Evolutionary conservation across 1,140 invertebrate genomes (phyloP).

Genomic region (Aphaenogaster floridana): DNA sequence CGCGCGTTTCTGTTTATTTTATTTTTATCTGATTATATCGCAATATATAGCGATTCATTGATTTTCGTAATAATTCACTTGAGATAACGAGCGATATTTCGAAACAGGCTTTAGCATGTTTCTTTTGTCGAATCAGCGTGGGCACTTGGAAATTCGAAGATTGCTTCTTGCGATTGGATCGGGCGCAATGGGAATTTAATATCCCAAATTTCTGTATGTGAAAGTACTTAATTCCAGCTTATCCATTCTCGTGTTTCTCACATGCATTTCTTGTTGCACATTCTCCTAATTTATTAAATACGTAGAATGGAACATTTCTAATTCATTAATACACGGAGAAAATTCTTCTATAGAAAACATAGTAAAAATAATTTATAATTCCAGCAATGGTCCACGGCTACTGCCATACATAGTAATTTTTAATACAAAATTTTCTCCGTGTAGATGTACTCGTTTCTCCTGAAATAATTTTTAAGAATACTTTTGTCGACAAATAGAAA

Average conservation of each 20-base stretch:
- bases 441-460: no score
- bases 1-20: not conserved
- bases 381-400: no score
- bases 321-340: not conserved
- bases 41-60: not conserved
- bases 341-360: not conserved
- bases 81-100: constrained; percentile 9
- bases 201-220: constrained; percentile 43
- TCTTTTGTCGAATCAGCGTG: constrained; percentile 33
- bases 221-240: not conserved
- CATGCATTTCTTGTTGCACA: not conserved
- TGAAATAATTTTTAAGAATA: constrained; percentile 14
- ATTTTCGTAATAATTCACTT: constrained; percentile 8
- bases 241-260: not conserved
- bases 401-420: no score
- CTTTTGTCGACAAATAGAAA: not conserved
- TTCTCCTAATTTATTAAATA: constrained; percentile 4
- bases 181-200: constrained; percentile 75
- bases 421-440: no score
- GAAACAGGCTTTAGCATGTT: not conserved
- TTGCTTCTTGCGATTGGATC: constrained; percentile 80
- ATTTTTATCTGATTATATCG: constrained; percentile 10
- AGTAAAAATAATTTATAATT: no score
- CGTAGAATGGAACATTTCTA: not conserved
- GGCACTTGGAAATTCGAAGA: constrained; percentile 76